phyloP scores from a whole-genome alignment of 1,140 invertebrate genomes.

The Drosophila orena region DNA sequence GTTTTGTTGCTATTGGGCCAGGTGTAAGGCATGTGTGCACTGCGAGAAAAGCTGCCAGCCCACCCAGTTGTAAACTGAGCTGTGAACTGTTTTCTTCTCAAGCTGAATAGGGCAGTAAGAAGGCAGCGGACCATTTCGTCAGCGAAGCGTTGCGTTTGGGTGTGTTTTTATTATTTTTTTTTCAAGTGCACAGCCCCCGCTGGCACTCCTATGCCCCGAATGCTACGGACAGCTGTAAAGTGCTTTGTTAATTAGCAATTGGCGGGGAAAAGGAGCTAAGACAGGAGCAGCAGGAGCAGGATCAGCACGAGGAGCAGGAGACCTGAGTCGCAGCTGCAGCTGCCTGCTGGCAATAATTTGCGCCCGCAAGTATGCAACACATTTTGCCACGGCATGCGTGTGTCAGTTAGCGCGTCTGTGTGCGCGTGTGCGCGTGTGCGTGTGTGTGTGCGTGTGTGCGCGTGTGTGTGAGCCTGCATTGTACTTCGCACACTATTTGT shows the following conservation, averaged over 20 bases:
- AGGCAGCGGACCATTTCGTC: too few species aligned
- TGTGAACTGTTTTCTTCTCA: too few species aligned
- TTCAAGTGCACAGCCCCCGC: not conserved
- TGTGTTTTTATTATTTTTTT: too few species aligned
- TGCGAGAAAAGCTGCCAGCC: not conserved
- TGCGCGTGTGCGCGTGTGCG: not conserved
- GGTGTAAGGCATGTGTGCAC: constrained; percentile 16
- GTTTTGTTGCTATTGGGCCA: constrained; percentile 45
- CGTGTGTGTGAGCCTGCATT: constrained; percentile 47
- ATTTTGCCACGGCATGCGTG: constrained; percentile 66
- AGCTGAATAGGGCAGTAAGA: too few species aligned
- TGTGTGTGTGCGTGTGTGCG: constrained; percentile 3
- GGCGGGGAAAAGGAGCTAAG: constrained; percentile 24
- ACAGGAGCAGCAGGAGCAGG: constrained; percentile 1
- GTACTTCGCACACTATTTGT: constrained; percentile 78
- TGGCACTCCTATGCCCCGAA: not conserved
- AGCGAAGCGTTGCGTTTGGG: too few species aligned
- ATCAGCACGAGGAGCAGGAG: constrained; percentile 10
- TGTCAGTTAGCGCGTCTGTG: constrained; percentile 6
- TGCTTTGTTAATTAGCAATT: constrained; percentile 82
- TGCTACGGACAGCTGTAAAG: constrained; percentile 60
- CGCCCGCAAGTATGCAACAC: constrained; percentile 79
- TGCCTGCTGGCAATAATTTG: constrained; percentile 76
- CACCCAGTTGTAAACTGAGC: too few species aligned
- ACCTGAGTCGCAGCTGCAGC: constrained; percentile 38